Evolutionary conservation across 2,888 invertebrate species (phyloP), one percentile per base, ranked within the genome.

Genomic region (Chamaedrilus cognettii): DNA sequence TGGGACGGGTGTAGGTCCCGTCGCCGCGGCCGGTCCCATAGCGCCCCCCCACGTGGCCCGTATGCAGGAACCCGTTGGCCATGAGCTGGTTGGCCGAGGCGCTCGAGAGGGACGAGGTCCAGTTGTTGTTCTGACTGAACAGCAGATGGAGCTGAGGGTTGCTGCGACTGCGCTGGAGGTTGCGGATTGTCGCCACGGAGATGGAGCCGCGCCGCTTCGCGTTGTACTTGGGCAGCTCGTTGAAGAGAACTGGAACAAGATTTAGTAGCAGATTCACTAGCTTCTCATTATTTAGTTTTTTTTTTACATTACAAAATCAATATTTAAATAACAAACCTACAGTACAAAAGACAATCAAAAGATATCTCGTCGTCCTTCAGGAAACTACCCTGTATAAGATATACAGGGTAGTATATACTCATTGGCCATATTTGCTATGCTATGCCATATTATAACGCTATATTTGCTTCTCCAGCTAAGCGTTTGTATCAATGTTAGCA

Each of bases 171-270:
- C 86, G 80, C 59, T 79, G 83, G 71, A 84, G 79, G 67, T 78
- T 82, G 64, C 78, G 78, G 62, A 81, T 76, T 30, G 77, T 78
- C 33, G 77, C 75, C 55, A 77, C 73, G 1, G 78, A 74, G 26
- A 76, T 72, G 52, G 77, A 76, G 19, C 74, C 75, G 49, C 80
- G 80, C 77, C 97, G 88, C 85, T 93, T 90, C 79, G 95, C 94
- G 87, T 96, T 98, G 89, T 95, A 98, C 83, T 93, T 91, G 80
- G 98, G 98, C 78, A 95, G 91, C 81, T 95, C 97, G 83, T 96
- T 94, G 88, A 95, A 97, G 82, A 94, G 95, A 87, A 98, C 98
- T 96, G 92, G 11, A n/a, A n/a, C n/a, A n/a, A n/a, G n/a, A n/a
- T n/a, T n/a, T n/a, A n/a, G n/a, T n/a, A n/a, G n/a, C n/a, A n/a